Conservation (phyloP, 2,797 vertebrate species). For the Lemur catta region DNA sequence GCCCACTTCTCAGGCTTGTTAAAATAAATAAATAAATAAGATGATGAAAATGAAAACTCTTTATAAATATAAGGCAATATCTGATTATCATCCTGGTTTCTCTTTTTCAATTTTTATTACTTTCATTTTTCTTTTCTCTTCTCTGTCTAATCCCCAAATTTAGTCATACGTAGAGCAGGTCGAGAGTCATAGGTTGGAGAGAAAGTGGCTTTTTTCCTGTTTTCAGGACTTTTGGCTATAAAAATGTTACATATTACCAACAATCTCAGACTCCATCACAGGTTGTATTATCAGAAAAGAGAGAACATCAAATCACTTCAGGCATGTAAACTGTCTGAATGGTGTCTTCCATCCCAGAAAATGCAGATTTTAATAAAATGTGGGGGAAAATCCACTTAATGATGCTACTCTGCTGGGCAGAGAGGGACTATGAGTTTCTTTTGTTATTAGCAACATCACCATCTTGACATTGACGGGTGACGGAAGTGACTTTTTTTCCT, state of each 20-base stretch:
- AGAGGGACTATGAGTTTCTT: background rate
- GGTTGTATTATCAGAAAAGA: background rate
- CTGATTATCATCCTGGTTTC: background rate
- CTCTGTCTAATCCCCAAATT: background rate
- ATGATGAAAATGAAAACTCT: background rate
- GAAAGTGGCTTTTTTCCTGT: background rate
- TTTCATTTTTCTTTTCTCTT: background rate
- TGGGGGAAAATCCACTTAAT: background rate
- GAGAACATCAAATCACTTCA: background rate
- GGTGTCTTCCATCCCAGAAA: background rate
- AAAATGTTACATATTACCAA: background rate
- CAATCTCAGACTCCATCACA: background rate
- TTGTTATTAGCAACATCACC: background rate
- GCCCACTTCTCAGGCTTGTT: background rate
- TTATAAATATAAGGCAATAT: background rate
- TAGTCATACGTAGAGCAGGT: background rate
- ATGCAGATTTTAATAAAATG: background rate
- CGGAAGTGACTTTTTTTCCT: background rate
- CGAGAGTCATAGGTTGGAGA: background rate
- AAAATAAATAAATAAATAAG: background rate
- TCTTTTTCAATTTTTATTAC: background rate
- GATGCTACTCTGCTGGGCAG: background rate
- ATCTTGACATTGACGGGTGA: background rate
- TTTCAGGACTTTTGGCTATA: background rate
- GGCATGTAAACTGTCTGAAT: background rate